phyloP scores from a whole-genome alignment of 2,888 invertebrate genomes.

The Drosophila neotestacea region DNA sequence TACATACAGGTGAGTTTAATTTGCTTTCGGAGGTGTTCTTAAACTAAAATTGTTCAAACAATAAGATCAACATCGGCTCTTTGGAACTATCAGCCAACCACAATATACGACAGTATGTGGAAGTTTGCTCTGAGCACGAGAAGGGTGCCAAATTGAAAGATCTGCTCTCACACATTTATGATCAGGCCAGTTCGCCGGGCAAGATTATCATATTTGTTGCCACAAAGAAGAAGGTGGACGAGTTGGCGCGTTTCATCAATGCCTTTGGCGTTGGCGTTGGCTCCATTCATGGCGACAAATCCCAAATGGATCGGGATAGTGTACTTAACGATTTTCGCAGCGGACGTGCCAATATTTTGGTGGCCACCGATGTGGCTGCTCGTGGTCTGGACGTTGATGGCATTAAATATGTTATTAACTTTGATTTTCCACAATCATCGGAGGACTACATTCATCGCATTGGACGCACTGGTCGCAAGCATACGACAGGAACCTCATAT shows the following conservation, averaged over 20 bases:
- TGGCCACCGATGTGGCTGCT: conserved; percentile 98
- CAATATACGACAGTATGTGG: conserved; percentile 94
- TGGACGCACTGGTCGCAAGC: conserved; percentile 95
- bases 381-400: conserved; percentile 97
- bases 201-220: conserved; percentile 98
- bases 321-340: conserved; percentile 94
- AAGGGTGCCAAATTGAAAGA: conserved; percentile 87
- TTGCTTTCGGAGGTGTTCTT: background rate
- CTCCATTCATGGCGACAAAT: conserved; percentile 98
- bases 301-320: conserved; percentile 96
- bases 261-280: conserved; percentile 93
- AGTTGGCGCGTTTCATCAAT: conserved; percentile 92
- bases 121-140: conserved; percentile 91
- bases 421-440: conserved; percentile 96
- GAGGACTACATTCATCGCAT: conserved; percentile 98
- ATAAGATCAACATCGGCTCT: conserved; percentile 93
- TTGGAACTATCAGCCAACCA: conserved; percentile 93
- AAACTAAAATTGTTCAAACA: background rate
- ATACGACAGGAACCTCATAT: conserved; percentile 95
- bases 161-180: conserved; percentile 86
- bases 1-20: conserved; percentile 87
- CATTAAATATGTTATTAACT: conserved; percentile 97
- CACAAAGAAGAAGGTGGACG: conserved; percentile 97
- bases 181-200: conserved; percentile 92
- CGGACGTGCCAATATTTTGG: conserved; percentile 93